Conservation (phyloP, 2,113 vertebrate genomes). For the Toxotes jaculatrix region DNA sequence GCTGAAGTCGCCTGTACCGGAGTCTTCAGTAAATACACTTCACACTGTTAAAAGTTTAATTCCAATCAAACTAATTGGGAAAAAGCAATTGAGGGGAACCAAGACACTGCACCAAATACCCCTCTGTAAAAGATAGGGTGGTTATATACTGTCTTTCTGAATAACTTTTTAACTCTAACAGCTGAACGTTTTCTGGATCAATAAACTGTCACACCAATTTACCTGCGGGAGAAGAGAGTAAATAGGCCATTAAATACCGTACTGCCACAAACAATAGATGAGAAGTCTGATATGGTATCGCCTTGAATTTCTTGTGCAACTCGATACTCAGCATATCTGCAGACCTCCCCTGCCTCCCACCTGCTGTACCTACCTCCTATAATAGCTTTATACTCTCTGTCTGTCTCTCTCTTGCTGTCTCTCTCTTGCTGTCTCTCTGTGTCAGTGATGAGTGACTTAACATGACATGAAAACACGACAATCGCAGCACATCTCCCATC, state of each 20-base stretch:
- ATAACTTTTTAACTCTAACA: slow-evolving; percentile 31
- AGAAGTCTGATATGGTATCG: slow-evolving; percentile 1
- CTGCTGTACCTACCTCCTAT: slow-evolving; percentile 12
- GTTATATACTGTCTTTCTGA: slow-evolving; percentile 23
- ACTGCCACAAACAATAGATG: slow-evolving; percentile 38
- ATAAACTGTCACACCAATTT: slow-evolving; percentile 39
- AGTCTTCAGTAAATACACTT: slow-evolving; percentile 38
- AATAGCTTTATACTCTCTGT: background rate
- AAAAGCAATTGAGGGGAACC: slow-evolving; percentile 26
- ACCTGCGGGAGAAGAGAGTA: slow-evolving; percentile 25
- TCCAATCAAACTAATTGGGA: slow-evolving; percentile 36
- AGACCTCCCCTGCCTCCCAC: slow-evolving; percentile 10
- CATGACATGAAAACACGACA: slow-evolving; percentile 34
- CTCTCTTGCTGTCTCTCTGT: too few species aligned
- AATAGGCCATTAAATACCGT: slow-evolving; percentile 41
- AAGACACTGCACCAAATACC: slow-evolving; percentile 11
- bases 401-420: background rate
- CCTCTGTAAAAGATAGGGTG: slow-evolving; percentile 2
- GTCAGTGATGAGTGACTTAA: slow-evolving; percentile 13
- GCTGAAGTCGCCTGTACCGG: slow-evolving; percentile 22
- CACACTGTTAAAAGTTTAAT: slow-evolving; percentile 27
- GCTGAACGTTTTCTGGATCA: slow-evolving; percentile 47
- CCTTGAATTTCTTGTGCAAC: slow-evolving; percentile 12
- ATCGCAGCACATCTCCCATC: background rate
- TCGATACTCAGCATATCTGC: background rate